Percentiles rank a stretch among this genome's conserved stretches.
Conservation (phyloP, 2,888 invertebrate species). For the Acanthosepion lycidas region DNA sequence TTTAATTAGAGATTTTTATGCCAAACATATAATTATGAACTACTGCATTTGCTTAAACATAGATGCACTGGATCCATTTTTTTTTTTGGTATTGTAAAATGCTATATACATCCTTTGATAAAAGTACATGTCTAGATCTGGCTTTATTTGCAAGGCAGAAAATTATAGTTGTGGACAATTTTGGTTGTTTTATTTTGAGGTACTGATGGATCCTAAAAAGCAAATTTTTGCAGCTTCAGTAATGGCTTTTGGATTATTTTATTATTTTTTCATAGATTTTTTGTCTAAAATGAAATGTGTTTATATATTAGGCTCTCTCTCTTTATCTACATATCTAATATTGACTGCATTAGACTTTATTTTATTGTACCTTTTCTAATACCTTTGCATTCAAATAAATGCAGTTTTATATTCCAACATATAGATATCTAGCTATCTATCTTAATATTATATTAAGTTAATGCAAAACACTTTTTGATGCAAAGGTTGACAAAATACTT, state of each 20-base stretch:
- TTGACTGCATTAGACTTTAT: no score
- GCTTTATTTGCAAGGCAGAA: not conserved
- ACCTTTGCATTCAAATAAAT: no score
- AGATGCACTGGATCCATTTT: not conserved
- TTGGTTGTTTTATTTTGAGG: not conserved
- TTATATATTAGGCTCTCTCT: not conserved
- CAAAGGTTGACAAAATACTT: no score
- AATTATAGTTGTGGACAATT: not conserved
- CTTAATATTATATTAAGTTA: no score
- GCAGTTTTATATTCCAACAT: no score
- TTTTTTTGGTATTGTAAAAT: not conserved
- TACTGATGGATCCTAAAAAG: not conserved
- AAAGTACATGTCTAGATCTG: not conserved
- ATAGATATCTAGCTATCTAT: no score
- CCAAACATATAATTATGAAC: conserved; percentile 4
- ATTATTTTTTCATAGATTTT: not conserved
- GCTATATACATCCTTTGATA: not conserved
- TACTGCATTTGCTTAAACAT: not conserved
- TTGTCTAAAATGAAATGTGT: not conserved
- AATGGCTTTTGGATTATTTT: not conserved
- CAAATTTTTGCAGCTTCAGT: not conserved
- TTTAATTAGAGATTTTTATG: not conserved
- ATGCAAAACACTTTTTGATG: no score
- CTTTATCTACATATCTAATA: no score
- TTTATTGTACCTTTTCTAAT: no score